Conservation (phyloP, 2,888 invertebrate genomes). For the Phasia obesa region DNA sequence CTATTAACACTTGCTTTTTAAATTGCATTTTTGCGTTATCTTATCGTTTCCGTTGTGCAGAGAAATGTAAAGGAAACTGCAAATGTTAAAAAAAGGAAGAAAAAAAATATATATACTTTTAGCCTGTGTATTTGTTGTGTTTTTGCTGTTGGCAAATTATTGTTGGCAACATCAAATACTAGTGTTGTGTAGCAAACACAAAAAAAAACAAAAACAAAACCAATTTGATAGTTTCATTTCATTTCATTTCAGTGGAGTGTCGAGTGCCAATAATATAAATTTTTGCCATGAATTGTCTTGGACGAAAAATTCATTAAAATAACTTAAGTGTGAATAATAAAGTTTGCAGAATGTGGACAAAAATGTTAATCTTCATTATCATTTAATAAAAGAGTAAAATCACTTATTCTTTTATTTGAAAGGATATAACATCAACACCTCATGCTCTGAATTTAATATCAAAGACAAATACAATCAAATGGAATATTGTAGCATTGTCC, state of each 20-base stretch:
- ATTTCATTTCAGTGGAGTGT: slow-evolving; percentile 38
- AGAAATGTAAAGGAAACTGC: slow-evolving; percentile 54
- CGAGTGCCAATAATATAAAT: slow-evolving; percentile 45
- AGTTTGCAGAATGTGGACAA: slow-evolving; percentile 22
- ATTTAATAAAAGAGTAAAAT: neutral
- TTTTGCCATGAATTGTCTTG: slow-evolving; percentile 22
- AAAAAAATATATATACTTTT: slow-evolving; percentile 1
- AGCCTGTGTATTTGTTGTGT: slow-evolving; percentile 26
- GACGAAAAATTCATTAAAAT: slow-evolving; percentile 59
- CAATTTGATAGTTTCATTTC: slow-evolving; percentile 58
- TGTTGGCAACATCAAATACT: slow-evolving; percentile 44
- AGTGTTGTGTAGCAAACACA: neutral
- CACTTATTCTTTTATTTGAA: no score
- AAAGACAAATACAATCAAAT: no score
- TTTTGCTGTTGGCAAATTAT: slow-evolving; percentile 56
- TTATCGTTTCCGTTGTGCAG: slow-evolving; percentile 62
- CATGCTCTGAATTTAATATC: no score
- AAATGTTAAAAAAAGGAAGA: slow-evolving; percentile 17
- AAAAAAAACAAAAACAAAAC: neutral
- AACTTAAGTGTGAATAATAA: slow-evolving; percentile 54
- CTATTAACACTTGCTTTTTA: slow-evolving; percentile 70
- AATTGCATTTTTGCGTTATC: slow-evolving; percentile 69
- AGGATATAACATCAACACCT: no score
- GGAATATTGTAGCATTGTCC: no score
- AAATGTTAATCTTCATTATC: slow-evolving; percentile 16